These are phyloP conservation scores for Drosophila incognita DNA, from an alignment of 2,888 invertebrate genomes.

Conservation along the genomic window DNA sequence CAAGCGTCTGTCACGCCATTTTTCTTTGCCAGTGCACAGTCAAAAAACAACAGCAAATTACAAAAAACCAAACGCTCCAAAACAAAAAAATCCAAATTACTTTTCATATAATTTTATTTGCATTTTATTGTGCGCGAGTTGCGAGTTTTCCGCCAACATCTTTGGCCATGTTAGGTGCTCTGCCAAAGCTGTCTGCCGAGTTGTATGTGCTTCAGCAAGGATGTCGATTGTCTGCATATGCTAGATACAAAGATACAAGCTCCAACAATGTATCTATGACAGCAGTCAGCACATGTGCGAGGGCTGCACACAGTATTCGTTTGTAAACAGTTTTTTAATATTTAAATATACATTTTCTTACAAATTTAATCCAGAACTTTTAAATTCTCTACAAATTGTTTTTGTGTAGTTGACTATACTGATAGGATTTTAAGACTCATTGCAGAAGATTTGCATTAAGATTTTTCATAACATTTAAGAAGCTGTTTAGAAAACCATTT, in stretches of 20 bases:
- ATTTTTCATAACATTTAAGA: neutral
- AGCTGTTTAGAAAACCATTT: neutral
- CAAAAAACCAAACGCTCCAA: slow-evolving; percentile 20
- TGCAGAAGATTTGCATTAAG: neutral
- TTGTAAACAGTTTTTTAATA: neutral
- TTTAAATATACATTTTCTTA: neutral
- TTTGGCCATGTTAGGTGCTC: slow-evolving; percentile 25
- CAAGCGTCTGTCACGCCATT: slow-evolving; percentile 49
- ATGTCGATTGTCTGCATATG: slow-evolving; percentile 67
- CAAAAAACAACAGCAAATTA: slow-evolving; percentile 10
- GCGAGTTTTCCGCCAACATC: slow-evolving; percentile 34
- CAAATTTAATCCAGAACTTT: neutral
- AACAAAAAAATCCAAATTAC: slow-evolving; percentile 67
- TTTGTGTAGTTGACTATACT: neutral
- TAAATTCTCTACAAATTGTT: neutral
- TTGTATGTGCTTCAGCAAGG: slow-evolving; percentile 37
- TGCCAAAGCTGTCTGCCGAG: slow-evolving; percentile 50
- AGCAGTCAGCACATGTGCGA: slow-evolving; percentile 19
- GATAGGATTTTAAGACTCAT: neutral
- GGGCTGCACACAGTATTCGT: slow-evolving; percentile 8
- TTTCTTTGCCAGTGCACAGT: slow-evolving; percentile 34
- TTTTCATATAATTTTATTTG: slow-evolving; percentile 74
- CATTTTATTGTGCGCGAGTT: slow-evolving; percentile 59
- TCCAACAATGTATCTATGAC: slow-evolving; percentile 24
- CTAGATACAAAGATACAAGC: slow-evolving; percentile 33